Percentiles rank a stretch among this genome's conserved stretches.
Evolutionary conservation across 2,113 vertebrate species (phyloP).

Genomic region (Vicugna pacos): DNA sequence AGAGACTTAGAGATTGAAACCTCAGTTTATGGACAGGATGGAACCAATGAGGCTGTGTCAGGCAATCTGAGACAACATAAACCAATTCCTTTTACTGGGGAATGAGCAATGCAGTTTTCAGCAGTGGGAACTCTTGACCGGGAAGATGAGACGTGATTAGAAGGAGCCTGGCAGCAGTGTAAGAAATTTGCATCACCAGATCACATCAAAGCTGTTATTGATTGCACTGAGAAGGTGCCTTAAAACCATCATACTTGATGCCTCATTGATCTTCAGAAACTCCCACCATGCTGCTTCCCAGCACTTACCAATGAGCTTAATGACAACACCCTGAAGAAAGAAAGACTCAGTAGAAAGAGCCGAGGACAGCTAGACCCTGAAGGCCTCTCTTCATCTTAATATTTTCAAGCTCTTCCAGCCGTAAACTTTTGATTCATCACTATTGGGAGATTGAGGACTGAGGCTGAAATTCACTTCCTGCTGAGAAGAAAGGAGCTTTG

Average conservation of each 20-base stretch:
- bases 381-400: slow-evolving; percentile 64
- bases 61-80: slow-evolving; percentile 61
- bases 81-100: slow-evolving; percentile 55
- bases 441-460: slow-evolving; percentile 27
- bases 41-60: slow-evolving; percentile 45
- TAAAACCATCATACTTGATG: slow-evolving; percentile 84
- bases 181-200: slow-evolving; percentile 79
- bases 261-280: slow-evolving; percentile 86
- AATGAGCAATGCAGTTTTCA: slow-evolving; percentile 49
- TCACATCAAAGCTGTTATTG: slow-evolving; percentile 85
- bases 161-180: slow-evolving; percentile 64
- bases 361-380: slow-evolving; percentile 45
- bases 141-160: slow-evolving; percentile 73
- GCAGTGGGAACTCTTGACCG: slow-evolving; percentile 70
- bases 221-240: slow-evolving; percentile 84
- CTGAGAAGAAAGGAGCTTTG: slow-evolving; percentile 64
- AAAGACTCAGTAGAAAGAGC: slow-evolving; percentile 73
- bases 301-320: slow-evolving; percentile 67
- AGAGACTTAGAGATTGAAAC: background rate
- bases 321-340: slow-evolving; percentile 59
- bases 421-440: slow-evolving; percentile 46
- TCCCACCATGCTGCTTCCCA: slow-evolving; percentile 74
- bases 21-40: background rate
- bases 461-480: slow-evolving; percentile 64
- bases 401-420: slow-evolving; percentile 62